These are phyloP conservation scores for Xestia xanthographa DNA, from an alignment of 2,888 invertebrate species.

Conservation along the genomic window DNA sequence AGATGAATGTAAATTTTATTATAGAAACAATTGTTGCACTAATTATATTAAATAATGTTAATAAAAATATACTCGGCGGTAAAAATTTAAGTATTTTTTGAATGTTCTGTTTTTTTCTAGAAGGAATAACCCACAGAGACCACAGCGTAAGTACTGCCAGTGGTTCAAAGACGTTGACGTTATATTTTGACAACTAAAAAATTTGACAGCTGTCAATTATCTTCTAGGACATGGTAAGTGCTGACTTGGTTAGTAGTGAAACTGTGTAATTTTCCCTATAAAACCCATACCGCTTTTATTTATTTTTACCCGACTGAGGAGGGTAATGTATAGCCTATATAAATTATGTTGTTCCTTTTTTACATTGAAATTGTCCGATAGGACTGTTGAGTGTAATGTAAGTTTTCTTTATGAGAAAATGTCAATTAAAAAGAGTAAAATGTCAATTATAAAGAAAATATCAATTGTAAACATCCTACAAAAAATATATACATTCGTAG, in stretches of 20 bases:
- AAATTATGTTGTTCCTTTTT: not conserved
- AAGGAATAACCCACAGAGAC: not conserved
- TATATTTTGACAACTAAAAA: not conserved
- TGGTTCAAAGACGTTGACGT: not conserved
- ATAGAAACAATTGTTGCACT: constrained; percentile 66
- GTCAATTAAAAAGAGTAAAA: not conserved
- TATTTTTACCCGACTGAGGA: not conserved
- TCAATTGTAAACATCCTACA: too few relatives aligned
- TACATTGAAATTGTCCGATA: not conserved
- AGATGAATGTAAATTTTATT: constrained; percentile 63
- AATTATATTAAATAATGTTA: constrained; percentile 65
- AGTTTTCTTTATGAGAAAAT: not conserved
- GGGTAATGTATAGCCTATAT: too few relatives aligned
- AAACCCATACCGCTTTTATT: not conserved
- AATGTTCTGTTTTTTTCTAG: not conserved
- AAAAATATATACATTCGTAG: too few relatives aligned
- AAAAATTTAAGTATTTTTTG: constrained; percentile 20
- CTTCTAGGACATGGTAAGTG: not conserved
- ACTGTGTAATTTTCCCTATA: not conserved
- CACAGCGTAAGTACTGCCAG: not conserved
- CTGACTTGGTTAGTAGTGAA: not conserved
- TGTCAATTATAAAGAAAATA: not conserved
- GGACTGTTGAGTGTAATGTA: not conserved
- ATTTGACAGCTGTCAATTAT: not conserved
- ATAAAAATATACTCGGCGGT: constrained; percentile 28